Percentiles rank a stretch among this genome's conserved stretches.
These are phyloP conservation scores for Trogon surrucura DNA, from an alignment of 2,113 vertebrate genomes.

Conservation along the genomic window DNA sequence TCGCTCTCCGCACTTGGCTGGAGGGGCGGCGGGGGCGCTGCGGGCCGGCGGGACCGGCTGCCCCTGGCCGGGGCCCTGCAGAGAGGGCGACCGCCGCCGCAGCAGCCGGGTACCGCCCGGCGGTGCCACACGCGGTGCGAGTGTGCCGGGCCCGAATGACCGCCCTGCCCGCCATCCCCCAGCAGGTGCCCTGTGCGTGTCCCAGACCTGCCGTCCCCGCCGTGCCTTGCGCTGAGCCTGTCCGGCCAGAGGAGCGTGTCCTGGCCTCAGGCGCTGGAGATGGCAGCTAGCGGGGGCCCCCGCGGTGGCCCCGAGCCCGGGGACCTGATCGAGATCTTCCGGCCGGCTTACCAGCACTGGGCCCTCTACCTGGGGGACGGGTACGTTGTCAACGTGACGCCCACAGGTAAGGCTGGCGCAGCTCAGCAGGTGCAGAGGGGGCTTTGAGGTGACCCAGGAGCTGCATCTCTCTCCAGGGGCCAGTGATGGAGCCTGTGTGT, in stretches of 20 bases:
- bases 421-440: rapidly evolving
- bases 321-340: conserved; percentile 93
- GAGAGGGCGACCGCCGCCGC: rapidly evolving
- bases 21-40: not conserved
- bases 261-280: conserved; percentile 53
- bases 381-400: conserved; percentile 89
- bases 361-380: conserved; percentile 92
- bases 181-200: not conserved
- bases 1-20: not conserved
- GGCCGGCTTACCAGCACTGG: conserved; percentile 91
- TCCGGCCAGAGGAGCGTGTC: not conserved
- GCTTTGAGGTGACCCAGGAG: rapidly evolving
- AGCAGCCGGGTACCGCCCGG: no score
- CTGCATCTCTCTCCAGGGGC: rapidly evolving
- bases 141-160: not conserved
- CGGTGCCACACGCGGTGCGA: rapidly evolving
- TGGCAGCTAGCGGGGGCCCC: conserved; percentile 81
- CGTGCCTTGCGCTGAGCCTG: no score
- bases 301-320: conserved; percentile 82
- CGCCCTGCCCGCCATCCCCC: not conserved
- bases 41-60: not conserved
- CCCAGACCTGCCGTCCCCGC: not conserved
- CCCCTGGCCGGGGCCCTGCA: not conserved
- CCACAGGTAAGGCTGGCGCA: conserved; percentile 81
- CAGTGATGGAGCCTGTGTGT: no score